Base-by-base conservation (phyloP, 1,140 invertebrate genomes). In the Calephelis nemesis region DNA sequence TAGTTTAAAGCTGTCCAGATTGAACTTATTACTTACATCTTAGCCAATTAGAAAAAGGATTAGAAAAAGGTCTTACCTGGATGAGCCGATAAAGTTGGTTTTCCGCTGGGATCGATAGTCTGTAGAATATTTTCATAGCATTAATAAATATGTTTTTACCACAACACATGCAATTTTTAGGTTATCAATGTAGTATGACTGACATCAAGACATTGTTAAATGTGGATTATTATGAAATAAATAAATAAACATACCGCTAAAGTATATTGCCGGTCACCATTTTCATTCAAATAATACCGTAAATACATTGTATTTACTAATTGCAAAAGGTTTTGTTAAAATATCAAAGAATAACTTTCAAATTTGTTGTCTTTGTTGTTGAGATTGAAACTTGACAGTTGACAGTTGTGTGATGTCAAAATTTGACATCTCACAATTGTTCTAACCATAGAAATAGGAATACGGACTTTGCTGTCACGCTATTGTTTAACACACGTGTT, bases 31-130 rank as follows among this genome's bases (percentile, higher is more conserved):
- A 7, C 9, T 5, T 7, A 39, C 11, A 40, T 10, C 12, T 58
- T 39, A 58, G 6, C 5, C 40, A 9, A 19, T 39, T 12, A 5
- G 30, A 1, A 7, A 39, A 54, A 19, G 30, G 8, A 10, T 11
- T 6, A 49, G 7, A 10, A 9, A 8, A 58, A 30, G 15, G 11
- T 39, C 30, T 67, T 30, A 96, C 95, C 95, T 85, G 97, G 97
- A 94, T 98, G 98, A 47, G 98, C 97, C 12, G 97, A 98, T 47
- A 96, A 75, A 7, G 98, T 98, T 4, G 96, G 96, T 58, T 94
- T 95, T 65, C 96, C 96, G 76, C 92, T 79, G 12, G 95, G 95
- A 89, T 96, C 95, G 30, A 94, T 88, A 85, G 96, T 96, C 95
- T 97, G 86, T 54, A 94, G 19, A 10, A 13, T 45, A 65, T 42